phyloP scores from a whole-genome alignment of 2,797 vertebrate species.

The Hybognathus amarus region DNA sequence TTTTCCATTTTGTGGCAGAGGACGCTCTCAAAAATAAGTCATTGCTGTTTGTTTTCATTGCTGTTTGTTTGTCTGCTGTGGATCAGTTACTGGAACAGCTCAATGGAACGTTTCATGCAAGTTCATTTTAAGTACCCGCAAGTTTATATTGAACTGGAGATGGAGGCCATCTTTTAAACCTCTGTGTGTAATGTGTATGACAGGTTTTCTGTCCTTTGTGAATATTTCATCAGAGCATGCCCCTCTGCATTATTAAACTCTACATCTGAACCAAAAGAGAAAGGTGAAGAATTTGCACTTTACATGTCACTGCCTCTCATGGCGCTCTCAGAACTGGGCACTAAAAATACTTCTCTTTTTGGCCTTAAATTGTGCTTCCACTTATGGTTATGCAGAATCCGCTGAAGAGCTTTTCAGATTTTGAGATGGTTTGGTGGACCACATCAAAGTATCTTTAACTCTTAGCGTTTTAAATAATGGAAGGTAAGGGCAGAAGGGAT shows the following conservation, averaged over 20 bases:
- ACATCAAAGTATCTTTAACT: slow-evolving; percentile 26
- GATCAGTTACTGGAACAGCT: slow-evolving; percentile 5
- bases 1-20: not conserved
- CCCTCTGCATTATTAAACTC: slow-evolving; percentile 45
- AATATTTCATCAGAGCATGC: slow-evolving; percentile 51
- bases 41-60: slow-evolving; percentile 18
- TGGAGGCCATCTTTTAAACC: not conserved
- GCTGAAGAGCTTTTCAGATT: slow-evolving; percentile 1
- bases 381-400: not conserved
- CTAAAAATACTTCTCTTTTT: slow-evolving; percentile 27
- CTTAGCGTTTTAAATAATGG: not conserved
- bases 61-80: too few relatives aligned
- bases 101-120: not conserved
- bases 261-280: slow-evolving; percentile 20
- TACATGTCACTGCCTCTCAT: not conserved
- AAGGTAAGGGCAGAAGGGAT: slow-evolving; percentile 27
- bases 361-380: slow-evolving; percentile 1
- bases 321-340: not conserved
- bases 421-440: slow-evolving; percentile 25
- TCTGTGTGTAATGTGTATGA: not conserved
- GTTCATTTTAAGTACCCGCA: not conserved
- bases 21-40: not conserved
- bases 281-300: slow-evolving; percentile 30
- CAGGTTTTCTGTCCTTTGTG: slow-evolving; percentile 29
- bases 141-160: slow-evolving; percentile 5